Evolutionary conservation across 23 tunicate species (phyloP).

Genomic region (Trididemnum clinides): DNA sequence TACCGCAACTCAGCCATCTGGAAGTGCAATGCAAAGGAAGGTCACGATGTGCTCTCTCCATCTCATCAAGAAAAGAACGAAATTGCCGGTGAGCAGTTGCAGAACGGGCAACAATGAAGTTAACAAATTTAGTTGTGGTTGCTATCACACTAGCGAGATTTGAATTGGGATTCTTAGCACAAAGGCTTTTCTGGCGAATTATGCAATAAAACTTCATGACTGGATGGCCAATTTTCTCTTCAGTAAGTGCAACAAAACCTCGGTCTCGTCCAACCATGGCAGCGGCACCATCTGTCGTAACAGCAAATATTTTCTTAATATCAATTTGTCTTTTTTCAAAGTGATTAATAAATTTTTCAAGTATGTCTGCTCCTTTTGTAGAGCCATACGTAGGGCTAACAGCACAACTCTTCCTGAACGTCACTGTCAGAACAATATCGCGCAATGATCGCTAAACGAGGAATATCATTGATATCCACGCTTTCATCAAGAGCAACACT

Average conservation of each 20-base stretch:
- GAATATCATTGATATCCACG: constrained; percentile 42
- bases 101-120: constrained; percentile 59
- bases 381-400: constrained; percentile 38
- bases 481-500: constrained; percentile 49
- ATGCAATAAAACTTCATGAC: constrained; percentile 54
- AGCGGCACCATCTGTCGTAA: constrained; percentile 47
- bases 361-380: constrained; percentile 52
- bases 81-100: constrained; percentile 64
- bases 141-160: constrained; percentile 38
- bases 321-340: constrained; percentile 43
- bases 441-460: constrained; percentile 52
- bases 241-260: constrained; percentile 52
- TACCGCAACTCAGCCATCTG: constrained; percentile 57
- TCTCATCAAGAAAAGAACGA: constrained; percentile 71
- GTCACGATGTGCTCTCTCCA: constrained; percentile 59
- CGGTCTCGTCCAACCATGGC: constrained; percentile 59
- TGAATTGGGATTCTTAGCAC: constrained; percentile 55
- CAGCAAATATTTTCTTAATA: constrained; percentile 45
- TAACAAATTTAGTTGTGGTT: constrained; percentile 52
- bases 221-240: constrained; percentile 30
- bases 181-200: constrained; percentile 50
- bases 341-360: constrained; percentile 23
- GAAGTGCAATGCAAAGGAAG: constrained; percentile 43
- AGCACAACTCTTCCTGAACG: constrained; percentile 47
- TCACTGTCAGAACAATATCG: constrained; percentile 30